These are phyloP conservation scores for Chaunax sp. DNA, from an alignment of 2,797 vertebrate genomes.

Conservation along the genomic window DNA sequence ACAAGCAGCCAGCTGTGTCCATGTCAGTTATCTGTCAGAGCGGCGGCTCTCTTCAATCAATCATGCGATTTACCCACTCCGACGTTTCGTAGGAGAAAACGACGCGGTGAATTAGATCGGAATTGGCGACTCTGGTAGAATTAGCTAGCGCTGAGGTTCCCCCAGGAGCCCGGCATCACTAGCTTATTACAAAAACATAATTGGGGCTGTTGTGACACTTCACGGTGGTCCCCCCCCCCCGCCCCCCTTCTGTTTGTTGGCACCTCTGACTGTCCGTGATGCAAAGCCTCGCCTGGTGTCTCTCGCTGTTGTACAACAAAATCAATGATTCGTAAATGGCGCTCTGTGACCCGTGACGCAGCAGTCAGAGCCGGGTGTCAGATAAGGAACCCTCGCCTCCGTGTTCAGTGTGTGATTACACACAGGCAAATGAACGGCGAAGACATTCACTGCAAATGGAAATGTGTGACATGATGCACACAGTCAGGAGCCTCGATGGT, in stretches of 20 bases:
- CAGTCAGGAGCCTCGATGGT: conserved; percentile 21
- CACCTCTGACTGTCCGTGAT: conserved; percentile 41
- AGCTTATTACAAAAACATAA: conserved; percentile 64
- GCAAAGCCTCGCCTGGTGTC: conserved; percentile 55
- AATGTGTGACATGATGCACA: conserved; percentile 39
- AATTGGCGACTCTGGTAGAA: conserved; percentile 50
- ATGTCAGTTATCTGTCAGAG: conserved; percentile 75
- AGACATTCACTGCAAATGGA: conserved; percentile 36
- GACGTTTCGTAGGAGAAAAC: conserved; percentile 63
- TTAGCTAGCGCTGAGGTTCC: conserved; percentile 36
- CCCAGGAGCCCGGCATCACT: conserved; percentile 27
- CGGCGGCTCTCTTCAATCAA: conserved; percentile 73
- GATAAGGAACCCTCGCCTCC: conserved; percentile 40
- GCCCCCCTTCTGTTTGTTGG: conserved; percentile 28
- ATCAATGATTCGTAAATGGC: conserved; percentile 76
- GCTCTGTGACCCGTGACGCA: conserved; percentile 63
- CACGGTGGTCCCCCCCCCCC: not conserved
- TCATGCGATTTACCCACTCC: conserved; percentile 74
- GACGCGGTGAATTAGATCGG: conserved; percentile 56
- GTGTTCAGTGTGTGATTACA: conserved; percentile 55
- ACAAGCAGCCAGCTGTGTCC: conserved; percentile 78
- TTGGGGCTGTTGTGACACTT: conserved; percentile 55
- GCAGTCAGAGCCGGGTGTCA: conserved; percentile 37
- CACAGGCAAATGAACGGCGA: conserved; percentile 57
- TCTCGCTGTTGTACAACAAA: conserved; percentile 70